Base-by-base conservation (phyloP, 2,113 vertebrate genomes). In the Megaptera novaeangliae region DNA sequence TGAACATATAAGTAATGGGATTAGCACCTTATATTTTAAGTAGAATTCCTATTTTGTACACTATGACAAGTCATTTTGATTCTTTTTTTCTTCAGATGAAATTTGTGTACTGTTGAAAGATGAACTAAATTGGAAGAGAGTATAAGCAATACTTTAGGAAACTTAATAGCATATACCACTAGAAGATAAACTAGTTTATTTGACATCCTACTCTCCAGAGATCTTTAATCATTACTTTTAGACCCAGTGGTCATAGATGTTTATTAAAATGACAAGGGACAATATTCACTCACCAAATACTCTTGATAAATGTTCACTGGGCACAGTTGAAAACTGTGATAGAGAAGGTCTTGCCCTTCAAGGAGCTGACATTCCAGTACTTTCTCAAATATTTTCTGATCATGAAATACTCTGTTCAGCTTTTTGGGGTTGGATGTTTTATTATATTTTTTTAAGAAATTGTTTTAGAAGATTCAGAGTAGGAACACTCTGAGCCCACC, bases 371-470 rank as follows among this genome's bases (percentile, higher is more conserved):
- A 46, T 55, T 55, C n/a, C 61, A 96, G 55, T 27, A 36, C 5
- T 72, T 88, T 68, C 52, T 91, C 44, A 95, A 41, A 72, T n/a
- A 31, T 96, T 69, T 96, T 75, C 59, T 96, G 39, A 93, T 52
- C 44, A 63, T 41, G 34, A 77, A 87, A 81, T 85, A 75, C 7
- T 63, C 23, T 94, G 29, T 55, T 90, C 29, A 15, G 9, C 87
- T 83, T 55, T 98, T 92, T 88, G 34, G 13, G 68, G 15, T 57
- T 94, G 20, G 72, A 39, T 69, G 71, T 88, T 90, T 95, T 81
- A 69, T 82, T 74, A 18, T 86, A 59, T 36, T 72, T 92, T 74
- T 74, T 63, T 14, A 25, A 72, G 41, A 86, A 34, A 34, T 69
- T 20, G 69, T 81, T 69, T 34, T 14, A 80, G 77, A 57, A 80